Evolutionary conservation across 2,888 invertebrate species (phyloP).

Genomic region (Chymomyza procnemis): DNA sequence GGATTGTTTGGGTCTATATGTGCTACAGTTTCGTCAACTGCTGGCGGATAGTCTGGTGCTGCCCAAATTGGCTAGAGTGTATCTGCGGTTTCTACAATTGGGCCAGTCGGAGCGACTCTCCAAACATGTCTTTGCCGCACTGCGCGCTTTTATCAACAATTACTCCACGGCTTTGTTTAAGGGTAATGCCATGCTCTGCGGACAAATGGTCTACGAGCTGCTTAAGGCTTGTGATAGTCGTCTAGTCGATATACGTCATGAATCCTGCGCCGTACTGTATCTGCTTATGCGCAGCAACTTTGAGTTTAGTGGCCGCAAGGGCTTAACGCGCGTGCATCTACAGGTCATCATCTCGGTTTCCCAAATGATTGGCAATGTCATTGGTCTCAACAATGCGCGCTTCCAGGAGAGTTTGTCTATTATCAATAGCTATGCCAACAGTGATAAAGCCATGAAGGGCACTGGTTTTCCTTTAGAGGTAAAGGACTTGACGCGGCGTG

Average conservation of each 20-base stretch:
- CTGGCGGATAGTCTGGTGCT: slow-evolving; percentile 85
- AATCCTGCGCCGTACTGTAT: slow-evolving; percentile 94
- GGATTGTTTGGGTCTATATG: slow-evolving; percentile 92
- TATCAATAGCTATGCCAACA: slow-evolving; percentile 94
- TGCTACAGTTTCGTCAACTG: slow-evolving; percentile 85
- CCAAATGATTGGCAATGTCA: slow-evolving; percentile 92
- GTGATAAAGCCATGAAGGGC: slow-evolving; percentile 96
- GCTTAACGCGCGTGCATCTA: slow-evolving; percentile 91
- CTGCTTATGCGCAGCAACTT: slow-evolving; percentile 96
- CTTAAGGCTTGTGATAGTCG: slow-evolving; percentile 92
- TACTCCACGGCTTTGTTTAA: slow-evolving; percentile 90
- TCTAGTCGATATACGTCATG: slow-evolving; percentile 89
- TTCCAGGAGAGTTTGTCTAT: slow-evolving; percentile 96
- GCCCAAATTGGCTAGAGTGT: slow-evolving; percentile 90
- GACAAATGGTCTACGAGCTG: slow-evolving; percentile 88
- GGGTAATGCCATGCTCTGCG: slow-evolving; percentile 90
- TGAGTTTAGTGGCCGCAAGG: slow-evolving; percentile 90
- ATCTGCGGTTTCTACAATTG: slow-evolving; percentile 90
- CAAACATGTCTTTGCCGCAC: slow-evolving; percentile 93
- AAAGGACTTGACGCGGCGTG: slow-evolving; percentile 94
- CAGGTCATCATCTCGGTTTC: slow-evolving; percentile 98
- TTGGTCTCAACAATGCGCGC: slow-evolving; percentile 93
- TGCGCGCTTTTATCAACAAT: slow-evolving; percentile 94
- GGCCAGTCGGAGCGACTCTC: slow-evolving; percentile 94
- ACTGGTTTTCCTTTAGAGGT: slow-evolving; percentile 94